Evolutionary conservation across 2,888 invertebrate species (phyloP).

Genomic region (Ametastegia equiseti): DNA sequence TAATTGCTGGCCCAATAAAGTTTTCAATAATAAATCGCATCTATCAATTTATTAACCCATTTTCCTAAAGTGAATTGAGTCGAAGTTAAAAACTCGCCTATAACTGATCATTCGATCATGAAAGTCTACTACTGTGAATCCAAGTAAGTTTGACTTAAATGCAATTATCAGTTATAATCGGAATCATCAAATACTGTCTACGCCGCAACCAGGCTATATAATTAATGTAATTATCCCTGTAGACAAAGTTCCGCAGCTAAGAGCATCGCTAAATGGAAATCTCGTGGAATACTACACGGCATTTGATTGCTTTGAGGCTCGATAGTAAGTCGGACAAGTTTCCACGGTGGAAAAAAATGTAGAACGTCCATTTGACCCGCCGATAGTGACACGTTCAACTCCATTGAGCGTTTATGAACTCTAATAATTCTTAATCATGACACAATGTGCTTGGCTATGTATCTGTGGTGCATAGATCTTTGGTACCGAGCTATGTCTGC

Average conservation of each 20-base stretch:
- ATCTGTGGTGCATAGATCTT: background rate
- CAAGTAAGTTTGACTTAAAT: background rate
- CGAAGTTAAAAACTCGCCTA: background rate
- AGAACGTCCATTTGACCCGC: background rate
- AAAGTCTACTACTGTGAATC: background rate
- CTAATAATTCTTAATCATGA: constrained; percentile 18
- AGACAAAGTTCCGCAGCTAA: background rate
- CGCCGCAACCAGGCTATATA: background rate
- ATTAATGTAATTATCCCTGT: constrained; percentile 12
- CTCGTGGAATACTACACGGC: constrained; percentile 11
- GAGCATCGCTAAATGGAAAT: background rate
- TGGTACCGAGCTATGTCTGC: background rate
- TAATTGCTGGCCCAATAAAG: background rate
- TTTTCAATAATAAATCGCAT: background rate
- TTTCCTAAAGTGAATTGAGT: too few relatives aligned
- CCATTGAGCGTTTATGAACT: constrained; percentile 5
- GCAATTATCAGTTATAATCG: background rate
- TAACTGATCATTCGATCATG: background rate
- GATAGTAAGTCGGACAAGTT: background rate
- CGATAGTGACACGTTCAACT: constrained; percentile 1
- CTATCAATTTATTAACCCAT: background rate
- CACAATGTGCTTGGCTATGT: constrained; percentile 2
- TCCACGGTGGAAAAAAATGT: constrained; percentile 35
- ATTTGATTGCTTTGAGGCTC: background rate
- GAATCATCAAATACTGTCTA: background rate